Percentiles rank a stretch among this genome's conserved stretches.
Conservation (phyloP, 2,113 vertebrate genomes). For the Colaptes auratus region DNA sequence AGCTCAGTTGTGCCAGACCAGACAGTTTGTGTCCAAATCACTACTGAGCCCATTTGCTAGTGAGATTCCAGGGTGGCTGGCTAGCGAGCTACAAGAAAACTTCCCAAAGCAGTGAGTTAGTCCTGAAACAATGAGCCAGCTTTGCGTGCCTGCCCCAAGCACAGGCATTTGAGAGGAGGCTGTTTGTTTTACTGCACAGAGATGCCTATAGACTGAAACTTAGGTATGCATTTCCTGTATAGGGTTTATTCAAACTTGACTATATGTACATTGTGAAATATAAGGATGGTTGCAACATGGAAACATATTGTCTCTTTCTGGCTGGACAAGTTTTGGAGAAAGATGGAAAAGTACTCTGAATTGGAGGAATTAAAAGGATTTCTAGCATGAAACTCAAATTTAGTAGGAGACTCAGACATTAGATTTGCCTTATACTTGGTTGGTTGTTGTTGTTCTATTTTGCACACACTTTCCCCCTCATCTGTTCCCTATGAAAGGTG, state of each 20-base stretch:
- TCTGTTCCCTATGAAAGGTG: neutral
- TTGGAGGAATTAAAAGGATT: constrained; percentile 20
- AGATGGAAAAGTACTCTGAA: constrained; percentile 42
- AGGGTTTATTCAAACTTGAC: neutral
- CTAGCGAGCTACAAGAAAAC: neutral
- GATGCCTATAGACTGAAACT: neutral
- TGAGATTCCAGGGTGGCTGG: constrained; percentile 27
- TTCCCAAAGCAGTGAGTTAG: neutral
- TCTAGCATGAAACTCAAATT: neutral
- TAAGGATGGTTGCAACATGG: constrained; percentile 50
- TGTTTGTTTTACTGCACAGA: neutral
- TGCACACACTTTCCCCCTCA: neutral
- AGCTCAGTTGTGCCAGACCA: constrained; percentile 33
- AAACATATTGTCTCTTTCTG: constrained; percentile 59
- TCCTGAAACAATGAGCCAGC: neutral
- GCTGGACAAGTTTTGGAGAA: constrained; percentile 37
- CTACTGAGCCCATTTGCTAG: neutral
- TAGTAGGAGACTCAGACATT: neutral
- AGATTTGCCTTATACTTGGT: neutral
- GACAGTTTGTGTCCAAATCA: constrained; percentile 5
- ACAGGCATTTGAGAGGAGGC: neutral
- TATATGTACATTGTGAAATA: constrained; percentile 10
- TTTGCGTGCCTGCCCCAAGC: neutral
- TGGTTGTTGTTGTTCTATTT: neutral
- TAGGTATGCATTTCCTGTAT: neutral